Evolutionary conservation across 92 coral and sea anemone genomes (phyloP).

Genomic region (Heliopora coerulea): DNA sequence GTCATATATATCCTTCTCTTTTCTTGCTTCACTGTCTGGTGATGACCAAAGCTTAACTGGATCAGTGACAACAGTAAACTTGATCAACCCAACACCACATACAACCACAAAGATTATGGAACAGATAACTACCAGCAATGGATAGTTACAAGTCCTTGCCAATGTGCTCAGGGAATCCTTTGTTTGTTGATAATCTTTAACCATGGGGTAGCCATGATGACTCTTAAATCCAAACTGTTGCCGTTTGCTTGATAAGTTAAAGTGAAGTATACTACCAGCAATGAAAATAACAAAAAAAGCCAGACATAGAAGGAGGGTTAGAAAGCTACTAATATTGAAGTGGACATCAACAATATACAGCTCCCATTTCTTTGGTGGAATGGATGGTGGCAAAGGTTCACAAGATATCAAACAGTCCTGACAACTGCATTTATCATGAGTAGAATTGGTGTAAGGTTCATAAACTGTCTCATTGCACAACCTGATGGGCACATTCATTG

Average conservation of each 20-base stretch:
- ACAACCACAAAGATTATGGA: conserved; percentile 47
- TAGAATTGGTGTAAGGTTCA: conserved; percentile 66
- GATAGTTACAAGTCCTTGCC: conserved; percentile 60
- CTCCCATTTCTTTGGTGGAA: conserved; percentile 54
- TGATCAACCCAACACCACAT: conserved; percentile 55
- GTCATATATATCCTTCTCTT: conserved; percentile 72
- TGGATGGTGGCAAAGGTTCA: conserved; percentile 58
- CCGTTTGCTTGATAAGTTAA: conserved; percentile 1
- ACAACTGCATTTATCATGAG: conserved; percentile 69
- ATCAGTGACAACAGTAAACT: conserved; percentile 69
- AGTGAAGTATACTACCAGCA: conserved; percentile 46
- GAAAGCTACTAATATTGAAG: conserved; percentile 37
- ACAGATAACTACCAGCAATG: conserved; percentile 58
- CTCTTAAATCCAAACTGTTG: conserved; percentile 1
- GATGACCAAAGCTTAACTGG: conserved; percentile 94
- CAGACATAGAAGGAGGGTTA: conserved; percentile 47
- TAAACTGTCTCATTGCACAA: conserved; percentile 66
- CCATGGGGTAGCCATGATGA: conserved; percentile 22
- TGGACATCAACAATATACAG: conserved; percentile 55
- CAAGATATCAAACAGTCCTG: conserved; percentile 58
- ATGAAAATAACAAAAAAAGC: conserved; percentile 62
- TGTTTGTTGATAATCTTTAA: conserved; percentile 15
- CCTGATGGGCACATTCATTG: conserved; percentile 58
- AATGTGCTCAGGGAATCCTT: conserved; percentile 55
- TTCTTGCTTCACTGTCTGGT: conserved; percentile 78